These are phyloP conservation scores for Siphamia tubifer DNA, from an alignment of 2,113 vertebrate genomes.

Conservation along the genomic window DNA sequence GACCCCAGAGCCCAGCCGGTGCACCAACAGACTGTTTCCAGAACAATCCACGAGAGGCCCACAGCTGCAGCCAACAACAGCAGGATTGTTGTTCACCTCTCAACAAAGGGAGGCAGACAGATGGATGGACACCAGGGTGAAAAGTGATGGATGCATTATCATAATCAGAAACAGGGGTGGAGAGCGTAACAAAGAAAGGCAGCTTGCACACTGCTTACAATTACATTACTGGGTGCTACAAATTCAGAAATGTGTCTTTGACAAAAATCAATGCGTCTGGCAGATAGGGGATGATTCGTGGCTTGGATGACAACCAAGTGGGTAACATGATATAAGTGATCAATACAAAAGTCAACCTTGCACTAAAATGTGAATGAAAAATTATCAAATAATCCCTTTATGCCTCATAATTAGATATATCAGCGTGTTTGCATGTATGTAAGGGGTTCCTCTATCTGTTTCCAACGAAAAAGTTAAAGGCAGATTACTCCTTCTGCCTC, in stretches of 20 bases:
- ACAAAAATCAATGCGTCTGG: constrained; percentile 19
- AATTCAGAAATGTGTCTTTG: constrained; percentile 1
- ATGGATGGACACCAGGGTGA: constrained; percentile 11
- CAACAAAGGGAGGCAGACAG: constrained; percentile 52
- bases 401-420: too few relatives aligned
- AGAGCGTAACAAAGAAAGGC: neutral
- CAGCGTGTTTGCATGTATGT: too few relatives aligned
- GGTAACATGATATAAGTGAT: constrained; percentile 12
- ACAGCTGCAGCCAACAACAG: constrained; percentile 56
- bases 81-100: constrained; percentile 51
- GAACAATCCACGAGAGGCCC: constrained; percentile 66
- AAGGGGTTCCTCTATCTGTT: too few relatives aligned
- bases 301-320: constrained; percentile 5
- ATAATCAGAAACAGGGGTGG: constrained; percentile 1
- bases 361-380: neutral
- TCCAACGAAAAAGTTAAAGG: too few relatives aligned
- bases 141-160: constrained; percentile 25
- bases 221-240: neutral
- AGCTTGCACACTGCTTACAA: neutral
- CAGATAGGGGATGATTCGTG: constrained; percentile 9
- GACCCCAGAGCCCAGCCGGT: constrained; percentile 51
- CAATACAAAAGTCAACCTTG: constrained; percentile 21
- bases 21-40: constrained; percentile 59
- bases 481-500: too few relatives aligned
- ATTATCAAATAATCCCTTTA: too few relatives aligned